Evolutionary conservation across 2,888 invertebrate genomes (phyloP).

Genomic region (Acleris laterana): DNA sequence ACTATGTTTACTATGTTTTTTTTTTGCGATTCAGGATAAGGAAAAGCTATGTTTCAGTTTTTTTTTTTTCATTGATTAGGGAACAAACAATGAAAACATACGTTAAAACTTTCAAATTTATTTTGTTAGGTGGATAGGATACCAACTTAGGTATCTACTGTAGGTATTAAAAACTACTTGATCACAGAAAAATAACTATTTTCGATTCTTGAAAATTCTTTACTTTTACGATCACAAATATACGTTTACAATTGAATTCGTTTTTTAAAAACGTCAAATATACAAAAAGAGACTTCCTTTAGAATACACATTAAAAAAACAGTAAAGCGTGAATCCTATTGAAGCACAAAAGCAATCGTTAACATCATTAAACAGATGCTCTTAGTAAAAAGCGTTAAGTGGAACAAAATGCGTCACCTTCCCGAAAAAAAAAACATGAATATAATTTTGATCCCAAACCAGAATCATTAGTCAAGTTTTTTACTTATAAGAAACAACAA

Average conservation of each 20-base stretch:
- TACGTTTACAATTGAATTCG: background rate
- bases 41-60: too few species aligned
- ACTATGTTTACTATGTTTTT: too few species aligned
- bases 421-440: slow-evolving; percentile 75
- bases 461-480: slow-evolving; percentile 84
- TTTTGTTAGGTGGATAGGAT: too few species aligned
- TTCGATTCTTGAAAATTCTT: too few species aligned
- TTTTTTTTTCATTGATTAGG: too few species aligned
- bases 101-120: too few species aligned
- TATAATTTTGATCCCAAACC: slow-evolving; percentile 77
- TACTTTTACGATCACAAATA: too few species aligned
- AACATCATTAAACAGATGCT: slow-evolving; percentile 78
- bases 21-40: too few species aligned
- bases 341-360: slow-evolving; percentile 59
- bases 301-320: slow-evolving; percentile 8
- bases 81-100: too few species aligned
- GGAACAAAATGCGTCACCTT: slow-evolving; percentile 74
- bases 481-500: slow-evolving; percentile 50
- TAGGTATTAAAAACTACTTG: too few species aligned
- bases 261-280: slow-evolving; percentile 10
- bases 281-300: slow-evolving; percentile 27
- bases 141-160: too few species aligned
- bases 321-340: slow-evolving; percentile 44
- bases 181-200: too few species aligned
- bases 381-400: slow-evolving; percentile 77